Conservation (phyloP, 2,797 vertebrate genomes). For the Mus caroli region DNA sequence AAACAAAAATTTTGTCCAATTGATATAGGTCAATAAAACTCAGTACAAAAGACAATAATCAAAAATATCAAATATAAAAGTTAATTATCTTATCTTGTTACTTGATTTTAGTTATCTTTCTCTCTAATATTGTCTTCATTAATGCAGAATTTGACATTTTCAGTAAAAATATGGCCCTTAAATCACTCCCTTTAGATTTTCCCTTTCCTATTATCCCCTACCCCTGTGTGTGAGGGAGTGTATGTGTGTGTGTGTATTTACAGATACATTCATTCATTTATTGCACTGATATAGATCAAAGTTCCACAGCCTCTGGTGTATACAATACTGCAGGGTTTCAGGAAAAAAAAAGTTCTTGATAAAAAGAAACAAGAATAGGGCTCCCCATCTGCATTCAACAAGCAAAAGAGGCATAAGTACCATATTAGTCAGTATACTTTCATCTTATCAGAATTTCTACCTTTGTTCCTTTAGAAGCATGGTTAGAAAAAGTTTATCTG, state of each 20-base stretch:
- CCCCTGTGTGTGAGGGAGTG: not conserved
- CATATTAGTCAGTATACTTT: not conserved
- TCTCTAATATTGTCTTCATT: not conserved
- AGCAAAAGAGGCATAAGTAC: no score
- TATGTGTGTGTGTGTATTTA: not conserved
- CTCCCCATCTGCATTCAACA: not conserved
- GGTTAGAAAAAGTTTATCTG: not conserved
- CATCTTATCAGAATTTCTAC: not conserved
- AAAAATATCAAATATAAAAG: not conserved
- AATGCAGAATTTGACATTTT: not conserved
- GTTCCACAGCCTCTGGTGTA: not conserved
- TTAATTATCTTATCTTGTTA: not conserved
- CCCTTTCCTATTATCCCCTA: not conserved
- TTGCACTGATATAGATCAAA: not conserved
- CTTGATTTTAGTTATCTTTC: not conserved
- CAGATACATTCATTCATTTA: not conserved
- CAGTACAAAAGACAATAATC: no score
- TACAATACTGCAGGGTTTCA: not conserved
- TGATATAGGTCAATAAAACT: not conserved
- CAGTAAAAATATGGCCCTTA: not conserved
- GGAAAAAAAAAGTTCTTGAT: not conserved
- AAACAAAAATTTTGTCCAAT: not conserved
- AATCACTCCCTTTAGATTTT: not conserved
- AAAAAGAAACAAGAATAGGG: no score
- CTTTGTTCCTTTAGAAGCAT: not conserved